Evolutionary conservation across 2,113 vertebrate species (phyloP), one percentile per base, ranked within the genome.

Genomic region (Ammodytes dubius): DNA sequence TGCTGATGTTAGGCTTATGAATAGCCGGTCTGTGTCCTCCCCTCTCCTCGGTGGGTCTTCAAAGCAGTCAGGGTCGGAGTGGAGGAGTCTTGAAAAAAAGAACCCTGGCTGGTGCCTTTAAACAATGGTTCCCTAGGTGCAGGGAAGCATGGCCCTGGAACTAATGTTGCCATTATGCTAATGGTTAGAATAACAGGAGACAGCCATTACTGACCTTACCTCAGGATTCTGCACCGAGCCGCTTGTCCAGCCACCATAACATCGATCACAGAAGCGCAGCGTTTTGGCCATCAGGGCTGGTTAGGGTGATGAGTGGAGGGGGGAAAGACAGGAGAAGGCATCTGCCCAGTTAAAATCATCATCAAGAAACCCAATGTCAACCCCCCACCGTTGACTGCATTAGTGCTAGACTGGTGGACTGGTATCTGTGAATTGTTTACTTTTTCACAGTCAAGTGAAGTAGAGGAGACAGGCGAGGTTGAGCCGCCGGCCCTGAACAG

Each of bases 161-260:
- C 91, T 94, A 94, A 95, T 94, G 92, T 89, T 90, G 84, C 88
- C 77, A 95, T 95, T 95, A 94, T 88, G 91, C 83, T 95, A 95
- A 95, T 95, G 88, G 91, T 86, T 93, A 85, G 85, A 95, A 95
- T 92, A 95, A 95, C 95, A 95, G 87, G 74, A 93, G 89, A 71
- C 81, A 42, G 70, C 73, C 90, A 91, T 94, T 89, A 92, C 90
- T 83, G 88, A 92, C 87, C 82, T 89, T 56, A 78, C 73, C 58
- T 64, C 53, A 15, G 85, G 83, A 83, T 86, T 79, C 84, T 70
- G 80, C 58, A 78, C 66, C 17, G 73, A 78, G 86, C 68, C 71
- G 82, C 79, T 45, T 50, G 70, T 89, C 74, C 74, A 49, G 77
- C 76, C 49, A 37, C 75, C 46, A 2, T 49, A 11, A 85, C 67